Base-by-base conservation (phyloP, 2,888 invertebrate species). In the Litoditis marina region DNA sequence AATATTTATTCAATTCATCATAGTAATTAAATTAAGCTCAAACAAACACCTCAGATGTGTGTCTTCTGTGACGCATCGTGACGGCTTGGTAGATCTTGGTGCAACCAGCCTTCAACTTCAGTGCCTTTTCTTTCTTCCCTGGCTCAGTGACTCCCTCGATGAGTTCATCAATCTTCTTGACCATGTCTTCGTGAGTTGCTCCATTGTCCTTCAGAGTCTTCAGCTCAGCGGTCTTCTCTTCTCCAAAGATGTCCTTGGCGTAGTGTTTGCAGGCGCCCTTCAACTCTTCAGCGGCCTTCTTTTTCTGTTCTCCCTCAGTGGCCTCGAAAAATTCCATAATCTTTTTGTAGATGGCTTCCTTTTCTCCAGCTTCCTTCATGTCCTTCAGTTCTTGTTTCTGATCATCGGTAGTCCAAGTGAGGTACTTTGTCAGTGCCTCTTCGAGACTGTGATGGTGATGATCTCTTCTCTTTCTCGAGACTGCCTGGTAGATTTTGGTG, bases 181-280 rank as follows among this genome's bases (percentile, higher is more conserved):
- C 54, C 51, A 77, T 52, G 11, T 65, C 70, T 7, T 58, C 68
- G 2, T 42, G 30, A 16, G 72, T 55, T 0, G 73, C 71, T 8
- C 74, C 75, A n/a, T 55, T 52, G 19, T 73, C 74, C 13, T 60
- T 57, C 44, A 74, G 32, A 6, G 56, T 52, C 55, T 72, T 75
- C 44, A 77, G 51, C 50, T 66, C 54, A 2, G 36, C 59, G 11
- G 69, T 65, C 19, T 69, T 70, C n/a, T 67, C 72, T 8, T 63
- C 66, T 51, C 77, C 77, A 36, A 77, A 66, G 8, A 68, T 57
- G 32, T 68, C 66, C 5, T 50, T 58, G 13, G 68, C 59, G 52
- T 66, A 66, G 31, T 74, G 66, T 25, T 64, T 63, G 60, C 77
- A 77, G n/a, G 68, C 77, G 13, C 69, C 71, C 42, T 70, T 66